phyloP scores from a whole-genome alignment of 1,140 invertebrate species.

The Gyrodactylus bullatarudis region DNA sequence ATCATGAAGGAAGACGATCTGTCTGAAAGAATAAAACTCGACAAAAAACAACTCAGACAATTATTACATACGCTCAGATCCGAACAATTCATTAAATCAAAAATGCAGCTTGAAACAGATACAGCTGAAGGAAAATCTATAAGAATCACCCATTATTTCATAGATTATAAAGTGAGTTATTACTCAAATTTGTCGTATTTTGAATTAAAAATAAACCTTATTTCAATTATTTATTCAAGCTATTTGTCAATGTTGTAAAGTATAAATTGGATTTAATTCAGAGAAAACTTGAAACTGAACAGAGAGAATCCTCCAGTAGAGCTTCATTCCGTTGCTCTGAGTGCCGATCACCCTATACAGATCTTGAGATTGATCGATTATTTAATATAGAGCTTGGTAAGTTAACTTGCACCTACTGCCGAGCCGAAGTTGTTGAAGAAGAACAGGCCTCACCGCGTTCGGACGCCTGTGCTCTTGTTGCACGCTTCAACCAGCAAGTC shows the following conservation, averaged over 20 bases:
- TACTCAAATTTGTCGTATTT: neutral
- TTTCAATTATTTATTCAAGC: constrained; percentile 22
- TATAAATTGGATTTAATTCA: constrained; percentile 79
- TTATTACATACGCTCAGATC: constrained; percentile 46
- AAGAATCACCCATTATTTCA: constrained; percentile 84
- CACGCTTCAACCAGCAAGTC: neutral
- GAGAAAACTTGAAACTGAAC: constrained; percentile 66
- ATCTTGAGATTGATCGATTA: constrained; percentile 40
- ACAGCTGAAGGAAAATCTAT: constrained; percentile 56
- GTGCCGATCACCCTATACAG: constrained; percentile 52
- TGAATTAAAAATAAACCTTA: neutral
- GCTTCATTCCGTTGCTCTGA: constrained; percentile 67
- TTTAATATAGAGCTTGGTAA: constrained; percentile 48
- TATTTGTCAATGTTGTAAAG: constrained; percentile 64
- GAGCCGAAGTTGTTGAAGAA: neutral
- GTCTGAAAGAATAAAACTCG: constrained; percentile 60
- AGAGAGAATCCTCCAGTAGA: constrained; percentile 58
- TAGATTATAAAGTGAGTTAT: constrained; percentile 45
- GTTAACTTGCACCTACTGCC: constrained; percentile 22
- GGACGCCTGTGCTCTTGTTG: neutral
- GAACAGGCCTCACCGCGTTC: neutral
- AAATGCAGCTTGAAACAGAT: constrained; percentile 65
- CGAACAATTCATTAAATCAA: constrained; percentile 65
- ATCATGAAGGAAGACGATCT: constrained; percentile 91
- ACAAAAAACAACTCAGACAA: constrained; percentile 58